phyloP scores from a whole-genome alignment of 2,797 vertebrate species.

The Pyrocephalus nanus region DNA sequence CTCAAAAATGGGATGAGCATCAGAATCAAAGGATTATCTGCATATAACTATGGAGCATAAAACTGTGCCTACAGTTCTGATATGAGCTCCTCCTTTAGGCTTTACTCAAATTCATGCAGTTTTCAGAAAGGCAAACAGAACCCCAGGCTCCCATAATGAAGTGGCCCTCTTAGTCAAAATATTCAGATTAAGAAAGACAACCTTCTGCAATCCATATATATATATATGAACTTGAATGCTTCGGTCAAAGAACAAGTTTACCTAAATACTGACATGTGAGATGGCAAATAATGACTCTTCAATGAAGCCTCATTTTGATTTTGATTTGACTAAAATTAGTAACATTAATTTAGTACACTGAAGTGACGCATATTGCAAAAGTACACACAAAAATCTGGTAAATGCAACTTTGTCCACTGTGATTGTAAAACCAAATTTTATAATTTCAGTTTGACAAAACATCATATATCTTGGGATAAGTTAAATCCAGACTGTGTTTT shows the following conservation, averaged over 20 bases:
- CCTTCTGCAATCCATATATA: not conserved
- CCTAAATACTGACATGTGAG: not conserved
- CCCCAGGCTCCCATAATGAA: not conserved
- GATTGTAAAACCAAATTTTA: not conserved
- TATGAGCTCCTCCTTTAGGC: not conserved
- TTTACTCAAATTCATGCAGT: not conserved
- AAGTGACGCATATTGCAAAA: not conserved
- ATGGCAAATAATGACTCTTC: not conserved
- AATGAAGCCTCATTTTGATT: not conserved
- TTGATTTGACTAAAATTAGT: not conserved
- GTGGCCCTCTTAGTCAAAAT: not conserved
- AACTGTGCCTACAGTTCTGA: not conserved
- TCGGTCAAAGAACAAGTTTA: not conserved
- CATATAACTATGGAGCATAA: not conserved
- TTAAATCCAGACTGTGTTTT: not conserved
- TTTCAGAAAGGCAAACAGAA: not conserved
- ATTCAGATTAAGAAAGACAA: not conserved
- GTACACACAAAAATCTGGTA: not conserved
- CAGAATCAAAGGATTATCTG: not conserved
- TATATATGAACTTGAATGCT: not conserved
- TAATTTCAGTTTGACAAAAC: not conserved
- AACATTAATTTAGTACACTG: not conserved
- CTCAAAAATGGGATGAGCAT: not conserved
- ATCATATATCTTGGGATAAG: not conserved
- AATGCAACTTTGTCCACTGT: fast-evolving